phyloP scores from a whole-genome alignment of 2,888 invertebrate genomes.

The Diplolepis rosae region DNA sequence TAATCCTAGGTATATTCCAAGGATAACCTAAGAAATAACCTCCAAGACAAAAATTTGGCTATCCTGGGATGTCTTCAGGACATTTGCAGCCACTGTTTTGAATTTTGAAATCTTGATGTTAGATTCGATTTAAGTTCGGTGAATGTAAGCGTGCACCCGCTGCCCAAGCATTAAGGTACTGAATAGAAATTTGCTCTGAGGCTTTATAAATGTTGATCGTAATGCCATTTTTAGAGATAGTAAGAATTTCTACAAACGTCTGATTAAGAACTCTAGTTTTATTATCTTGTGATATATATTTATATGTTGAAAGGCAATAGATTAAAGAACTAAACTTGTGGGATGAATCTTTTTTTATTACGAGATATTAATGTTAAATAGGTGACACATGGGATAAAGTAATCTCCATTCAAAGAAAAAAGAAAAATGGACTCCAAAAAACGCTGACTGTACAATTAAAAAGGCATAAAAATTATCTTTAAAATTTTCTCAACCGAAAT shows the following conservation, averaged over 20 bases:
- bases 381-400: conserved; percentile 10
- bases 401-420: conserved; percentile 25
- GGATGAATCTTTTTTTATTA: conserved; percentile 26
- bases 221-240: neutral
- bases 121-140: too few species aligned
- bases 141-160: too few species aligned
- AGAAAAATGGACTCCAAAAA: neutral
- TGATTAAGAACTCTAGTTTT: too few species aligned
- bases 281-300: neutral
- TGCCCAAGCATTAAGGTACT: too few species aligned
- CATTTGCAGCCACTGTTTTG: too few species aligned
- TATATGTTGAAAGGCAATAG: neutral
- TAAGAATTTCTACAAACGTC: neutral
- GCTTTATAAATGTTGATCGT: too few species aligned
- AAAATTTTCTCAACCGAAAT: neutral
- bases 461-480: neutral
- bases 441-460: neutral
- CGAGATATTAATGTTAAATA: conserved; percentile 19
- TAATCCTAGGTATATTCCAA: too few species aligned
- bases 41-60: too few species aligned
- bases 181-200: too few species aligned
- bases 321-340: neutral
- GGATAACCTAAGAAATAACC: too few species aligned
- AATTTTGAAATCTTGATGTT: too few species aligned
- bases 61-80: too few species aligned